Evolutionary conservation across 1,140 invertebrate genomes (phyloP).

Genomic region (Leucophenga varia): DNA sequence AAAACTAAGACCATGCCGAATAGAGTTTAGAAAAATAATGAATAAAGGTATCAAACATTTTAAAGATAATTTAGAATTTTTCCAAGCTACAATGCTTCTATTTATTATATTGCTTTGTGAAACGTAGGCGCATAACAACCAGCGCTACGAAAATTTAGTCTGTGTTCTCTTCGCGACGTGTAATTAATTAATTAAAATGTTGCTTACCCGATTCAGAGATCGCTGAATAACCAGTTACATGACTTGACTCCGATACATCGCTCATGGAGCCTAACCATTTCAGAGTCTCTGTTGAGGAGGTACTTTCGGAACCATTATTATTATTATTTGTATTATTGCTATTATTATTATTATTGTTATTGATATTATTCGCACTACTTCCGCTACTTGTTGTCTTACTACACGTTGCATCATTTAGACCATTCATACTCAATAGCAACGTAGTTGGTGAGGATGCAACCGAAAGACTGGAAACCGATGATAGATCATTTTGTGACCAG

Average conservation of each 20-base stretch:
- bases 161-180: too few species aligned
- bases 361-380: slow-evolving; percentile 23
- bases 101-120: too few species aligned
- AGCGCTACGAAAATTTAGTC: slow-evolving; percentile 1
- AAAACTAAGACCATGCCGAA: too few species aligned
- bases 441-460: slow-evolving; percentile 45
- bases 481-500: slow-evolving; percentile 60
- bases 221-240: slow-evolving; percentile 51
- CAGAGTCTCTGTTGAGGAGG: slow-evolving; percentile 76
- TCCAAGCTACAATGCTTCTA: too few species aligned
- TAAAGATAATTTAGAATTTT: too few species aligned
- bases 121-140: slow-evolving; percentile 2
- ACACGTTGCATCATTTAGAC: too few species aligned
- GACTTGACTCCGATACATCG: slow-evolving; percentile 70
- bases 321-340: slow-evolving; percentile 21
- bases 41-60: too few species aligned
- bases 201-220: slow-evolving; percentile 54
- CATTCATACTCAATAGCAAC: slow-evolving; percentile 29
- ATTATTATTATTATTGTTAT: slow-evolving; percentile 12
- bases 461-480: slow-evolving; percentile 51
- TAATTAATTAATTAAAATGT: too few species aligned
- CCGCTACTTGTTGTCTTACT: slow-evolving; percentile 11
- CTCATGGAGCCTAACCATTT: slow-evolving; percentile 82
- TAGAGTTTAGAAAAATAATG: too few species aligned
- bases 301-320: slow-evolving; percentile 65